Evolutionary conservation across 2,113 vertebrate genomes (phyloP), one percentile per base, ranked within the genome.

Genomic region (Mirza zaza): DNA sequence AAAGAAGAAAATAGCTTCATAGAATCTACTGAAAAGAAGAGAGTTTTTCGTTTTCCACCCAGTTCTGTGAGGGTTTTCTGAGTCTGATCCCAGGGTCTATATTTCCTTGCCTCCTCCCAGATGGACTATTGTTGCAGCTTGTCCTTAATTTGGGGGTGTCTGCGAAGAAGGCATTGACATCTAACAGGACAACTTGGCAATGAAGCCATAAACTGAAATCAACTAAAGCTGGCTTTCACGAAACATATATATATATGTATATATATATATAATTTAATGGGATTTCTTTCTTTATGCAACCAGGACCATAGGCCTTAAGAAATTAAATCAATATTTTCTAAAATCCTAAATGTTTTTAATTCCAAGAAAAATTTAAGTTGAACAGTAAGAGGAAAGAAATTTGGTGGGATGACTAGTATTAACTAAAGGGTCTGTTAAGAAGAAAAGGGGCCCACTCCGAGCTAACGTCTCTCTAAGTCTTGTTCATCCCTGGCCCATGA

Each of bases 311-410:
- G 34, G 21, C 20, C n/a, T 94, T 83, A 90, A 96, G 68, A 73
- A 92, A 95, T 39, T 50, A 86, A 71, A 76, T 63, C 34, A 32
- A 59, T 63, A 21, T 68, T 87, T 95, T 77, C 15, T 48, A 86
- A 94, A 79, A 45, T 77, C 39, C 68, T 45, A 34, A 91, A 85
- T 73, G 25, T 27, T 95, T 95, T 91, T 67, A 61, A 87, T 90
- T 87, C 27, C 70, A 87, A 90, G 55, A 90, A 83, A 87, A 90
- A n/a, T 32, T 42, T 87, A 87, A 90, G 55, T n/a, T 55, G 82
- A 86, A 63, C 25, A 59, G 2, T 67, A 76, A 82, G 67, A 93
- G 25, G 59, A 87, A 94, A 68, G n/a, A 57, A 85, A 57, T 50
- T 50, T 17, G 76, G n/a, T 39, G 13, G 65, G 12, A 18, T 42